Base-by-base conservation (phyloP, 53 echinoderm and acorn worm species). In the Hippasteria phrygiana region DNA sequence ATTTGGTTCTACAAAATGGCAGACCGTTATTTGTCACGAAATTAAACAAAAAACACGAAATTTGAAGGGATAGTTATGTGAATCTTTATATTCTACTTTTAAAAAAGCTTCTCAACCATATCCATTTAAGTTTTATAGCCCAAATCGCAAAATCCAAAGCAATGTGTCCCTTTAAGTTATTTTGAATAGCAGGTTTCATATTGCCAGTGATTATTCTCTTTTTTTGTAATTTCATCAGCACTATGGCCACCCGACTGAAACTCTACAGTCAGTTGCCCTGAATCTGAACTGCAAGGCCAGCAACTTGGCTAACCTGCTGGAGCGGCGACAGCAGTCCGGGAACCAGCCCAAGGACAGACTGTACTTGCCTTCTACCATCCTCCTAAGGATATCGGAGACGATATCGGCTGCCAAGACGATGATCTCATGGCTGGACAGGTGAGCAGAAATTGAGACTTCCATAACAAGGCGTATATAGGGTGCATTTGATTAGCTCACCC, bases 401-500 rank as follows among this genome's bases (percentile, higher is more conserved):
- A 92, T 99, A n/a, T 89, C 94, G 3, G 94, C 99, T 36, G 91
- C 94, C 10, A 96, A 94, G 93, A 76, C 88, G 4, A 80, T 97
- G 12, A 89, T 95, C 42, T 90, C 93, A 3, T 95, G 96, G 96
- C 84, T 96, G 17, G 95, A 96, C 85, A 94, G 96, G 96, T 96
- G 22, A 37, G 93, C 11, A 10, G 13, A n/a, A n/a, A n/a, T n/a
- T 62, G 34, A 26, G 14, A 59, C 18, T 34, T 5, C n/a, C 3
- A 29, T 64, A 0, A 59, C 27, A 54, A 17, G 54, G 18, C 18
- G 17, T 20, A 13, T 0, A 54, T 4, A 13, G 3, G n/a, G n/a
- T n/a, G n/a, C n/a, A n/a, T n/a, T n/a, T n/a, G n/a, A n/a, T n/a
- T n/a, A n/a, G n/a, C n/a, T n/a, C n/a, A n/a, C n/a, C n/a, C n/a